A percentile compares a stretch with the other conserved stretches of the same genome.
phyloP scores from a whole-genome alignment of 2,113 vertebrate species.

The Laticauda laticaudata region DNA sequence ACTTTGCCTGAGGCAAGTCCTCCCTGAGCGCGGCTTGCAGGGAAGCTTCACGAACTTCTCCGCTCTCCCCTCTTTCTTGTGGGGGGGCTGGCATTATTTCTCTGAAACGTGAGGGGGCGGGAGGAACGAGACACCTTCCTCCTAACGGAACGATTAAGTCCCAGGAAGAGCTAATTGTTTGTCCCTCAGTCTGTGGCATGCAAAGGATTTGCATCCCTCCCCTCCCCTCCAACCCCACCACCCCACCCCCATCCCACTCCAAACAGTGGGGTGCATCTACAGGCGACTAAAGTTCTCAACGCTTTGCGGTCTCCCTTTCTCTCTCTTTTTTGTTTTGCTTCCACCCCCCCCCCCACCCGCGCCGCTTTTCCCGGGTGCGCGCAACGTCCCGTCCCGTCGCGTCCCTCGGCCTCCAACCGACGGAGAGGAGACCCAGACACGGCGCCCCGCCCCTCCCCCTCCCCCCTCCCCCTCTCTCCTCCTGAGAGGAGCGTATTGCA shows the following conservation, averaged over 20 bases:
- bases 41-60: neutral
- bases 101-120: neutral
- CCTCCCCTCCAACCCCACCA: too few relatives aligned
- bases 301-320: neutral
- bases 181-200: neutral
- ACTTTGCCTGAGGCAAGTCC: neutral
- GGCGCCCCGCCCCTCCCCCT: neutral
- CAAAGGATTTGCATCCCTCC: neutral
- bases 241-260: too few relatives aligned
- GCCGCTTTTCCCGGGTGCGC: neutral
- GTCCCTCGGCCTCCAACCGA: neutral
- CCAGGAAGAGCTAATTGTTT: neutral
- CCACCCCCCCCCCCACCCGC: fast-evolving
- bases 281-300: neutral
- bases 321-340: too few relatives aligned
- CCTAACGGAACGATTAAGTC: neutral
- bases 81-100: neutral
- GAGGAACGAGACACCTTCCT: neutral
- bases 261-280: neutral
- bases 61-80: neutral
- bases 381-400: neutral
- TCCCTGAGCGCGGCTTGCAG: neutral
- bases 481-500: constrained; percentile 24
- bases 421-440: neutral
- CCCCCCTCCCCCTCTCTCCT: neutral